Percentiles rank a stretch among this genome's conserved stretches.
Conservation (phyloP, 2,797 vertebrate genomes). For the Todus mexicanus region DNA sequence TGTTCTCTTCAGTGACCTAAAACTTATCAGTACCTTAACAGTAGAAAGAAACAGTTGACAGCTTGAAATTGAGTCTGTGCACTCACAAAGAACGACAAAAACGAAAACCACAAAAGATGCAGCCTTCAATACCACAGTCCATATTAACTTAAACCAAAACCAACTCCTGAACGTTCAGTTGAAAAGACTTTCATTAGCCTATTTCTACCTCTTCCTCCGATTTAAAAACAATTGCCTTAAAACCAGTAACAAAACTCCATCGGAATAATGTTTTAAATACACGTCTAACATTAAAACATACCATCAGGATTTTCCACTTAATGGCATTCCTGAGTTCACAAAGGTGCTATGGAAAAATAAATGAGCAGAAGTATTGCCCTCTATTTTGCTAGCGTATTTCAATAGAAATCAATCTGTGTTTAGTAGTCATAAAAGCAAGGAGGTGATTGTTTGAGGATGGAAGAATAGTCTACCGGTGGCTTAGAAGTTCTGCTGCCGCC, state of each 20-base stretch:
- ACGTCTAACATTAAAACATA: constrained; percentile 3
- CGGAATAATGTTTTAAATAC: not conserved
- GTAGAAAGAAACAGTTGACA: constrained; percentile 54
- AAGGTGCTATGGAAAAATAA: constrained; percentile 68
- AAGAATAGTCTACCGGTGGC: not conserved
- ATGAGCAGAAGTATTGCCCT: constrained; percentile 41
- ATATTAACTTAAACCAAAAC: constrained; percentile 26
- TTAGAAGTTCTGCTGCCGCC: constrained; percentile 91
- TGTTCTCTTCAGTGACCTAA: not conserved
- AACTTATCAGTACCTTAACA: constrained; percentile 69
- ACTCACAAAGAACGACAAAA: constrained; percentile 8
- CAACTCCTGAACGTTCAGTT: constrained; percentile 36
- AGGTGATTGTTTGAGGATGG: constrained; percentile 43
- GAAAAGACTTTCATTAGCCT: constrained; percentile 28
- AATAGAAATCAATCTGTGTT: constrained; percentile 29
- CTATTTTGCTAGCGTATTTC: constrained; percentile 29
- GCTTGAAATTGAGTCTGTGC: constrained; percentile 63
- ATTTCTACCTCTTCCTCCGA: constrained; percentile 33
- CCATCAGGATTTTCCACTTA: constrained; percentile 28
- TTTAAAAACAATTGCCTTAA: constrained; percentile 51
- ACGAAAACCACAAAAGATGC: not conserved
- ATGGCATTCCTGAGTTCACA: constrained; percentile 72
- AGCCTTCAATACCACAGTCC: constrained; percentile 28
- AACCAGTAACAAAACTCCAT: constrained; percentile 50
- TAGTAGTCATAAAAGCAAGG: constrained; percentile 15